phyloP scores from a whole-genome alignment of 2,888 invertebrate species.

The Torymus auratus region DNA sequence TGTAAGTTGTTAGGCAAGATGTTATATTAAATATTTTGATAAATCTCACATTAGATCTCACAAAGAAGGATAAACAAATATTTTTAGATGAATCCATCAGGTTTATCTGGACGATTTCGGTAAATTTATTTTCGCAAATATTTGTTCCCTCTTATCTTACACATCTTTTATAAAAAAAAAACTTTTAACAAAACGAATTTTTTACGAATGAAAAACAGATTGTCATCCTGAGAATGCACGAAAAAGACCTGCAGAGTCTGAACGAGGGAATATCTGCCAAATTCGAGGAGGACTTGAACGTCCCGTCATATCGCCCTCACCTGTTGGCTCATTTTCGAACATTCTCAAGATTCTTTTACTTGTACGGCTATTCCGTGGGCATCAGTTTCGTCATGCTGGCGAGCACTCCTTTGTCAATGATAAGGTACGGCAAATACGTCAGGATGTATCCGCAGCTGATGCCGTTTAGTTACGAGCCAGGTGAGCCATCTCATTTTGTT shows the following conservation, averaged over 20 bases:
- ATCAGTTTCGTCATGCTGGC: conserved; percentile 21
- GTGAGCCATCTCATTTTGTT: conserved; percentile 5
- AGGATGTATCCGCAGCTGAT: conserved; percentile 32
- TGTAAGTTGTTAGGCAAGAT: too few species aligned
- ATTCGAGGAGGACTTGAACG: conserved; percentile 43
- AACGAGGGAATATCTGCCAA: conserved; percentile 21
- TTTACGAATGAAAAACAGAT: conserved; percentile 25
- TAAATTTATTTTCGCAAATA: too few species aligned
- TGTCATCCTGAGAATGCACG: neutral
- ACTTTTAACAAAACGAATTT: too few species aligned
- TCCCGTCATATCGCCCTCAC: conserved; percentile 29
- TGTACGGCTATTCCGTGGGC: conserved; percentile 30
- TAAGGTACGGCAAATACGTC: conserved; percentile 46
- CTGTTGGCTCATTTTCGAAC: conserved; percentile 31
- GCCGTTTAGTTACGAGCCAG: conserved; percentile 54
- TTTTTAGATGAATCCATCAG: too few species aligned
- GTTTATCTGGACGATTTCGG: too few species aligned
- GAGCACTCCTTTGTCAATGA: conserved; percentile 20
- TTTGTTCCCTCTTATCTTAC: too few species aligned
- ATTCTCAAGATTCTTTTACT: conserved; percentile 42
- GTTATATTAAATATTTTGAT: too few species aligned
- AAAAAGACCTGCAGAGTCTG: conserved; percentile 34
- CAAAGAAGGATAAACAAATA: too few species aligned
- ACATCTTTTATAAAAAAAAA: too few species aligned
- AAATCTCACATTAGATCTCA: too few species aligned